Percentiles rank a stretch among this genome's conserved stretches.
These are phyloP conservation scores for Eupithecia insigniata DNA, from an alignment of 2,888 invertebrate genomes.

Conservation along the genomic window DNA sequence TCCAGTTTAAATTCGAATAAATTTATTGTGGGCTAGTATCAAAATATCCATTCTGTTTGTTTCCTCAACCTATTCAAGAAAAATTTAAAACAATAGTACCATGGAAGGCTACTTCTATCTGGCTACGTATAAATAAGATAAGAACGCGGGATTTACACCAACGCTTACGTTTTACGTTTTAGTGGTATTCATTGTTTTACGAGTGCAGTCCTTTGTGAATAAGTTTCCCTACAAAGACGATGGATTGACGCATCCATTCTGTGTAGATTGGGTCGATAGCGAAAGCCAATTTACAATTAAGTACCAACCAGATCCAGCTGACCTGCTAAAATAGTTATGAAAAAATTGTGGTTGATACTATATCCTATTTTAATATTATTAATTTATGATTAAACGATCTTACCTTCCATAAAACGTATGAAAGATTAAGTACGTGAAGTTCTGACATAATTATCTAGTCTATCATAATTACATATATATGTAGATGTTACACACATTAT, in stretches of 20 bases:
- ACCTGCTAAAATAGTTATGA: background rate
- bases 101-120: background rate
- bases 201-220: background rate
- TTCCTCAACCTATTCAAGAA: background rate
- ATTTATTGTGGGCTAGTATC: background rate
- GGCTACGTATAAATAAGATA: slow-evolving; percentile 4
- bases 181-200: slow-evolving; percentile 2
- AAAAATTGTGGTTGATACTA: background rate
- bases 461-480: too few species aligned
- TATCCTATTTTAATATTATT: too few species aligned
- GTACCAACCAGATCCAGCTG: background rate
- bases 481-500: too few species aligned
- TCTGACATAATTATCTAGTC: too few species aligned
- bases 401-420: too few species aligned
- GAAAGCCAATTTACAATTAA: background rate
- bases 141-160: background rate
- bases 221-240: background rate
- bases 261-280: background rate
- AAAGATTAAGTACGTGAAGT: too few species aligned
- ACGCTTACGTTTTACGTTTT: background rate
- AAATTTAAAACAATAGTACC: background rate
- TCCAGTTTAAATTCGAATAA: background rate
- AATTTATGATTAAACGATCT: too few species aligned
- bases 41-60: background rate
- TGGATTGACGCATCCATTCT: background rate